These are phyloP conservation scores for Gambusia yucatana DNA, from an alignment of 2,797 vertebrate species.

Conservation along the genomic window DNA sequence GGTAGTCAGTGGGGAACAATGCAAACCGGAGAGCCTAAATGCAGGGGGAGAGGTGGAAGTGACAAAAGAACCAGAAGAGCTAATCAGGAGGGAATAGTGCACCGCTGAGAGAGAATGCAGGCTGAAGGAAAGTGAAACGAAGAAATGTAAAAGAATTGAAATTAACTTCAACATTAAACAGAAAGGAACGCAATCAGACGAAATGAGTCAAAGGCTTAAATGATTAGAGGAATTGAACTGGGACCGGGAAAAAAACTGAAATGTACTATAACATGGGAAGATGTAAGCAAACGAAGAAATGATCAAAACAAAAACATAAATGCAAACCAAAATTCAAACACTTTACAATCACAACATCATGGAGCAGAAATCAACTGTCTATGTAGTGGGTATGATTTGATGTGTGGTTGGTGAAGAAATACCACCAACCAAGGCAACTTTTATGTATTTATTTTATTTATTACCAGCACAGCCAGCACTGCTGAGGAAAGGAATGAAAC, in stretches of 20 bases:
- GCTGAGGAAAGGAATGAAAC: too few species aligned
- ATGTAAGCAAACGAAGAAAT: neutral
- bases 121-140: neutral
- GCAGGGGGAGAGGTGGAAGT: neutral
- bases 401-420: neutral
- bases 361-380: neutral
- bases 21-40: neutral
- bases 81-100: neutral
- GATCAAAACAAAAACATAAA: neutral
- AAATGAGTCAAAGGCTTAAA: neutral
- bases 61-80: conserved; percentile 3
- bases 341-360: too few species aligned
- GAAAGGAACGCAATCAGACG: neutral
- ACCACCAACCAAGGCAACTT: neutral
- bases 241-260: neutral
- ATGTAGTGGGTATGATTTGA: neutral
- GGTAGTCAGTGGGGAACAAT: neutral
- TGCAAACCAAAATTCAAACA: too few species aligned
- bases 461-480: neutral
- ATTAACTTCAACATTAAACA: neutral
- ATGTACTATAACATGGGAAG: neutral
- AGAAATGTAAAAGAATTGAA: neutral
- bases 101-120: neutral
- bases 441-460: neutral
- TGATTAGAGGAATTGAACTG: neutral